phyloP scores from a whole-genome alignment of 2,888 invertebrate species.

The Lumbricus terrestris region DNA sequence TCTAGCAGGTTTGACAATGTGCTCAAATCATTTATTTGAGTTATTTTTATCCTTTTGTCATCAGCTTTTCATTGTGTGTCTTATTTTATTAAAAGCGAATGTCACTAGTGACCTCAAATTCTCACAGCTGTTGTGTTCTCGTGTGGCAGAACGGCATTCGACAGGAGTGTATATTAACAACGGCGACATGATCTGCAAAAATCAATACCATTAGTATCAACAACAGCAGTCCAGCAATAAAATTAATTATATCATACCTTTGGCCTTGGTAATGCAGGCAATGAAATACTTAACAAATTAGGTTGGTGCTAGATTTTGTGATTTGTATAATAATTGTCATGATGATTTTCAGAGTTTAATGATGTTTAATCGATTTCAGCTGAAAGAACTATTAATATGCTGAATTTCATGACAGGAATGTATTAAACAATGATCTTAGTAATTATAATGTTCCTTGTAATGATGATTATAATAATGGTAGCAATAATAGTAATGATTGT shows the following conservation, averaged over 20 bases:
- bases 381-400: neutral
- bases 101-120: neutral
- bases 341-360: neutral
- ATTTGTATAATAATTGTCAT: neutral
- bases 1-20: neutral
- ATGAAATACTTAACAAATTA: constrained; percentile 3
- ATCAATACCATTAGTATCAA: constrained; percentile 3
- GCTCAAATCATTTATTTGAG: neutral
- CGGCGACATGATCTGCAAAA: neutral
- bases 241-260: neutral
- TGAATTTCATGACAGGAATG: neutral
- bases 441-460: neutral
- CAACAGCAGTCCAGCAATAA: neutral
- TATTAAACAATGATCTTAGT: neutral
- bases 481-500: no score
- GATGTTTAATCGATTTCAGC: neutral
- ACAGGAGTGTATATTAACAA: neutral
- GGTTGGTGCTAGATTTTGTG: neutral
- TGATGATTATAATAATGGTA: no score
- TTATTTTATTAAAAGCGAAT: neutral
- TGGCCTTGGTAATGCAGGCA: neutral
- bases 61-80: neutral
- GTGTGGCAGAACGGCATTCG: neutral
- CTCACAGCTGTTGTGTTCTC: neutral
- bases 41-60: neutral